Evolutionary conservation across 2,113 vertebrate species (phyloP).

Genomic region (Arothron firmamentum): DNA sequence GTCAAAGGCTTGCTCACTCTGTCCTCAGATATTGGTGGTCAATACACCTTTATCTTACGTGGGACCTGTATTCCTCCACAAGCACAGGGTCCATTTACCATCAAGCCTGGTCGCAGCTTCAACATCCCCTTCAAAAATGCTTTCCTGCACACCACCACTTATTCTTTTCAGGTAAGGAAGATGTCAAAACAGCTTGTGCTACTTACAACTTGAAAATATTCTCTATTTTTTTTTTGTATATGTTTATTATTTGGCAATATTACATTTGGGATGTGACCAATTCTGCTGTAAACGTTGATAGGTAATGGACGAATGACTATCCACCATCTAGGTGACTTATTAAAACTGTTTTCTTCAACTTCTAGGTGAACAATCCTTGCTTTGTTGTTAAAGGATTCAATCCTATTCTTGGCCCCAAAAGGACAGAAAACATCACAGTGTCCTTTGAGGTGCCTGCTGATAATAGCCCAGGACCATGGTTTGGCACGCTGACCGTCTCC

Average conservation of each 20-base stretch:
- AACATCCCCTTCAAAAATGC: slow-evolving; percentile 87
- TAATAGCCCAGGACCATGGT: slow-evolving; percentile 56
- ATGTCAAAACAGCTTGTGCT: neutral
- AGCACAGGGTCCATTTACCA: slow-evolving; percentile 80
- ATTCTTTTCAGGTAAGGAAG: slow-evolving; percentile 59
- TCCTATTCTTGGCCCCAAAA: slow-evolving; percentile 69
- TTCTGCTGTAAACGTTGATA: neutral
- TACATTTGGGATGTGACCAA: too few relatives aligned
- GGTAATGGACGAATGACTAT: neutral
- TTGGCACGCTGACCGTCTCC: slow-evolving; percentile 74
- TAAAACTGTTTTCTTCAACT: slow-evolving; percentile 14
- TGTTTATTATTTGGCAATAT: too few relatives aligned
- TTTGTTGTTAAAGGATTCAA: slow-evolving; percentile 72
- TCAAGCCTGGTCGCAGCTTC: slow-evolving; percentile 67
- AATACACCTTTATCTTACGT: slow-evolving; percentile 78
- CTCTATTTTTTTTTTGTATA: too few relatives aligned
- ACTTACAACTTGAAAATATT: neutral
- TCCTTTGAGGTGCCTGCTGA: slow-evolving; percentile 63
- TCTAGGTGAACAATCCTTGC: slow-evolving; percentile 73
- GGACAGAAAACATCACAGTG: slow-evolving; percentile 68
- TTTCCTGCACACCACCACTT: slow-evolving; percentile 74
- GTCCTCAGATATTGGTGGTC: slow-evolving; percentile 67
- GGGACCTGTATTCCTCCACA: slow-evolving; percentile 77
- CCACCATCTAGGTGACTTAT: neutral
- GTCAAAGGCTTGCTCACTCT: slow-evolving; percentile 71